Conservation (phyloP, 2,797 vertebrate species). For the Loriculus beryllinus region DNA sequence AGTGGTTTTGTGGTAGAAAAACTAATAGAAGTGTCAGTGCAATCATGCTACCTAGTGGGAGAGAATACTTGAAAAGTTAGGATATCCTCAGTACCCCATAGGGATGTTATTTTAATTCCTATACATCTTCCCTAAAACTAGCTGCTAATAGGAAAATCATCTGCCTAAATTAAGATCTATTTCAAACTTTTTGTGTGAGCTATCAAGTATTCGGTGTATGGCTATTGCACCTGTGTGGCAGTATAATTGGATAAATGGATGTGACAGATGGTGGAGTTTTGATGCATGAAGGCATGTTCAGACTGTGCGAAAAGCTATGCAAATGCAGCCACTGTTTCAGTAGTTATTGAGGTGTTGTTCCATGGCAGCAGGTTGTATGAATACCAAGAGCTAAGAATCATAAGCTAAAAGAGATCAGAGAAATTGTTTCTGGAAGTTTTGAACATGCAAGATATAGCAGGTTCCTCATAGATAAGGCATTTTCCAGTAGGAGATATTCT, state of each 20-base stretch:
- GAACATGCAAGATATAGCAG: background rate
- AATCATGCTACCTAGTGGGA: background rate
- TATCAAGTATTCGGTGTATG: background rate
- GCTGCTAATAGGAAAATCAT: background rate
- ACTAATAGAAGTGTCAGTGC: background rate
- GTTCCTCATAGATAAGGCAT: background rate
- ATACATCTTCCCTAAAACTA: background rate
- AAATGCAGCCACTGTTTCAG: background rate
- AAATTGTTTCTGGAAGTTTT: background rate
- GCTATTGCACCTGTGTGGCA: constrained; percentile 43
- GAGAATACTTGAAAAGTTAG: background rate
- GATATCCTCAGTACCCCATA: background rate
- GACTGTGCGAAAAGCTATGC: constrained; percentile 18
- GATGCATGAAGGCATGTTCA: constrained; percentile 14
- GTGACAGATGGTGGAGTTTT: constrained; percentile 51
- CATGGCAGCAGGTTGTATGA: background rate
- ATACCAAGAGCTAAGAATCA: background rate
- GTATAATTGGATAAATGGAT: background rate
- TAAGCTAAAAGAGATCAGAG: background rate
- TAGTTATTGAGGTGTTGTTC: background rate
- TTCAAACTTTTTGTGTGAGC: background rate
- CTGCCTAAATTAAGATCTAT: constrained; percentile 10
- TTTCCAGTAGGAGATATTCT: background rate
- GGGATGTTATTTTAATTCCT: background rate
- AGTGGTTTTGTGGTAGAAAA: background rate